Conservation (phyloP, 2,113 vertebrate genomes). For the Lipophrys pholis region DNA sequence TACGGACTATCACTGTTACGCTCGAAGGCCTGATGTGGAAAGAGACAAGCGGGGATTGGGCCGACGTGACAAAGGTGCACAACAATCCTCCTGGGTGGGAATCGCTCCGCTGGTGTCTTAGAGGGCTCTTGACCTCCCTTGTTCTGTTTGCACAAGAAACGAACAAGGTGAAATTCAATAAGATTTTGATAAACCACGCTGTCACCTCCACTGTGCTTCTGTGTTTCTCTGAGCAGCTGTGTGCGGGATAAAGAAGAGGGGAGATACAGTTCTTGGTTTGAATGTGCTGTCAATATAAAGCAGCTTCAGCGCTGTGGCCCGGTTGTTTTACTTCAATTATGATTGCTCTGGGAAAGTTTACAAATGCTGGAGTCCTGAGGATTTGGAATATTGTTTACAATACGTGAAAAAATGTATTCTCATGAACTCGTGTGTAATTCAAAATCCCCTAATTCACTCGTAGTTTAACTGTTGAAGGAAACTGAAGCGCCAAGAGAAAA, state of each 20-base stretch:
- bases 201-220: conserved; percentile 35
- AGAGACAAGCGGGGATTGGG: conserved; percentile 42
- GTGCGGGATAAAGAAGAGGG: conserved; percentile 4
- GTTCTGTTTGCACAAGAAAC: conserved; percentile 26
- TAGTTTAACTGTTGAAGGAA: no score
- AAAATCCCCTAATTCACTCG: no score
- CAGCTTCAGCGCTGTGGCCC: not conserved
- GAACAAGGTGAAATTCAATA: conserved; percentile 49
- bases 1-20: conserved; percentile 23
- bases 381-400: no score
- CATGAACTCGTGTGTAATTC: no score
- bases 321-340: not conserved
- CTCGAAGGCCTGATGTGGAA: conserved; percentile 33
- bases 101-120: conserved; percentile 8
- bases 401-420: no score
- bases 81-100: conserved; percentile 21
- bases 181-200: conserved; percentile 49
- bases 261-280: not conserved
- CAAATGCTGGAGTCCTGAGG: no score
- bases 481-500: no score
- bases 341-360: not conserved
- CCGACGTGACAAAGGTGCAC: conserved; percentile 45
- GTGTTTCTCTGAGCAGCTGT: conserved; percentile 5
- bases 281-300: not conserved
- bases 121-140: conserved; percentile 57